These are phyloP conservation scores for Pseudonaja textilis DNA, from an alignment of 2,113 vertebrate species.

Conservation along the genomic window DNA sequence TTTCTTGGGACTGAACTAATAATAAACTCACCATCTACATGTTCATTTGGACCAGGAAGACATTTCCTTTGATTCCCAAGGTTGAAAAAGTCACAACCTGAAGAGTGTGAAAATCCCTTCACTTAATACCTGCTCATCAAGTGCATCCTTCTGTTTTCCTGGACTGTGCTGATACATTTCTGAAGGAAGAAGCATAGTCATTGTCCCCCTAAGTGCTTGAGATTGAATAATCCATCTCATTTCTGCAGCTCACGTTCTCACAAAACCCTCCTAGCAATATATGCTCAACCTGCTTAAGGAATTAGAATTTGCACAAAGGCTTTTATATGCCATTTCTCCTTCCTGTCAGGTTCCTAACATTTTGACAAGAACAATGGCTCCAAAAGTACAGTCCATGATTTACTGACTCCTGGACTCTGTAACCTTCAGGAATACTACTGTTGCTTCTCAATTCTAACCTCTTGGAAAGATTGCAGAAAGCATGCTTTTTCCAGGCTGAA, in stretches of 20 bases:
- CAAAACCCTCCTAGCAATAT: not conserved
- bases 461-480: not conserved
- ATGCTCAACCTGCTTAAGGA: not conserved
- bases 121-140: not conserved
- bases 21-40: not conserved
- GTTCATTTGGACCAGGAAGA: not conserved
- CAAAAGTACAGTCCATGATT: not conserved
- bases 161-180: not conserved
- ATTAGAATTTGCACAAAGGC: not conserved
- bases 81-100: not conserved
- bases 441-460: not conserved
- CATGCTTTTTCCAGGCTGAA: not conserved
- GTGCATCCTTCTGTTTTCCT: not conserved
- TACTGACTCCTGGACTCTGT: not conserved
- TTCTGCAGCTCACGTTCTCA: not conserved
- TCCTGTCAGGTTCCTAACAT: not conserved
- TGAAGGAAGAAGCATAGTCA: not conserved
- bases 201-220: not conserved
- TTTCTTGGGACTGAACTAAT: not conserved
- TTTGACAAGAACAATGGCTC: not conserved
- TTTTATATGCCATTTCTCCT: not conserved
- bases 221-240: not conserved
- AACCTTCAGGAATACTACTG: not conserved
- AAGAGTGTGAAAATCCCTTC: not conserved
- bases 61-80: not conserved